These are phyloP conservation scores for Nasonovia ribisnigri DNA, from an alignment of 2,888 invertebrate genomes.

Conservation along the genomic window DNA sequence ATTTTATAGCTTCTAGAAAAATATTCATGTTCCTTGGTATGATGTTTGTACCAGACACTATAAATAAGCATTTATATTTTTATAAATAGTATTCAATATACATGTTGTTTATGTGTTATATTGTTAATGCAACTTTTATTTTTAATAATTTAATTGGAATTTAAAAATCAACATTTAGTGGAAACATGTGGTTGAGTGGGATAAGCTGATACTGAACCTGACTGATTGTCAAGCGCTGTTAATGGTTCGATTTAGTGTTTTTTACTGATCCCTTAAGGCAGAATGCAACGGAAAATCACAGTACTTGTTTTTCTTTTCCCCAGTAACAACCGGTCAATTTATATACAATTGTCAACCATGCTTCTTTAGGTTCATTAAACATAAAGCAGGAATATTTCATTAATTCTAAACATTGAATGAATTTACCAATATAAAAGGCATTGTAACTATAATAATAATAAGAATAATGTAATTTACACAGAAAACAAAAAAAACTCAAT, in stretches of 20 bases:
- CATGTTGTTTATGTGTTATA: neutral
- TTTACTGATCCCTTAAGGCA: neutral
- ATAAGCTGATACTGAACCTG: neutral
- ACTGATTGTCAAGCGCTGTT: neutral
- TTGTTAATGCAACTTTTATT: neutral
- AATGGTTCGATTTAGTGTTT: neutral
- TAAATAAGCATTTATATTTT: neutral
- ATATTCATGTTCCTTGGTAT: neutral
- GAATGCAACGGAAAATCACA: neutral
- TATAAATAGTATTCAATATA: neutral
- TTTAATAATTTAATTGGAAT: neutral
- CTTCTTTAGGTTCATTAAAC: neutral
- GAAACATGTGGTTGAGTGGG: neutral
- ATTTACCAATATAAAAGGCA: neutral
- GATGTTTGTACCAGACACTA: neutral
- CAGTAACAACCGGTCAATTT: neutral
- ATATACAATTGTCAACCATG: neutral
- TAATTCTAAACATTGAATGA: neutral
- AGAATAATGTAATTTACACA: neutral
- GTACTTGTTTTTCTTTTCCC: neutral
- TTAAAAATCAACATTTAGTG: neutral
- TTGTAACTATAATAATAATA: neutral
- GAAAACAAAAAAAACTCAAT: neutral
- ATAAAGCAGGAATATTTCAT: neutral
- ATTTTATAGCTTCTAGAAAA: neutral